Evolutionary conservation across 1,140 invertebrate species (phyloP), one percentile per base, ranked within the genome.

Genomic region (Temnothorax longispinosus): DNA sequence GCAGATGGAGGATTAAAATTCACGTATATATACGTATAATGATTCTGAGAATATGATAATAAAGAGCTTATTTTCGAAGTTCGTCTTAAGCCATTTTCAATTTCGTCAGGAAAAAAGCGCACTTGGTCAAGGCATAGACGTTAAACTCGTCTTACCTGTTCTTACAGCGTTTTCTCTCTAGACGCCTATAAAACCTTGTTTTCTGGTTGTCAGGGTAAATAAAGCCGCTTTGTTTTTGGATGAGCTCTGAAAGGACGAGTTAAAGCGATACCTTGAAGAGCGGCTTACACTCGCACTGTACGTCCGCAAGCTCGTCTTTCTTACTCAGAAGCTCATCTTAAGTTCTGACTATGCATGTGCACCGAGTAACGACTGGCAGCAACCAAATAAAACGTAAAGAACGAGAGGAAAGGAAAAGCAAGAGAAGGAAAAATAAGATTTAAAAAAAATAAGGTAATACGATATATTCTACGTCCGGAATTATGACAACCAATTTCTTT

Each of bases 311-410:
- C 50, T 77, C 27, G 54, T 44, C 74, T 54, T 32, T 81, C 65
- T 81, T 81, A 71, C 32, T 56, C 27, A 58, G 10, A 81, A 81
- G n/a, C 65, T 71, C 78, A n/a, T 81, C 27, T 71, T 81, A 81
- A 81, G 21, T 81, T 81, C 65, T n/a, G 65, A 32, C 50, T 81
- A 58, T 13, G 21, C 78, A 56, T 56, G 18, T 78, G 13, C 13
- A 21, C 32, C 18, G 6, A 35, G 18, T 35, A 78, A 78, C 10
- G 1, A 65, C 10, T 47, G 7, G 4, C n/a, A 41, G 10, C n/a
- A 52, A 50, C 10, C 44, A 21, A 21, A 21, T 21, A 67, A 67
- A 54, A 65, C 2, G 21, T 58, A 11, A 27, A 44, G 11, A 41
- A 77, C 10, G 10, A 65, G 32, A 52, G 13, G 0, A 44, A 27